phyloP scores from a whole-genome alignment of 1,140 invertebrate genomes.

The Paraescarpia echinospica region DNA sequence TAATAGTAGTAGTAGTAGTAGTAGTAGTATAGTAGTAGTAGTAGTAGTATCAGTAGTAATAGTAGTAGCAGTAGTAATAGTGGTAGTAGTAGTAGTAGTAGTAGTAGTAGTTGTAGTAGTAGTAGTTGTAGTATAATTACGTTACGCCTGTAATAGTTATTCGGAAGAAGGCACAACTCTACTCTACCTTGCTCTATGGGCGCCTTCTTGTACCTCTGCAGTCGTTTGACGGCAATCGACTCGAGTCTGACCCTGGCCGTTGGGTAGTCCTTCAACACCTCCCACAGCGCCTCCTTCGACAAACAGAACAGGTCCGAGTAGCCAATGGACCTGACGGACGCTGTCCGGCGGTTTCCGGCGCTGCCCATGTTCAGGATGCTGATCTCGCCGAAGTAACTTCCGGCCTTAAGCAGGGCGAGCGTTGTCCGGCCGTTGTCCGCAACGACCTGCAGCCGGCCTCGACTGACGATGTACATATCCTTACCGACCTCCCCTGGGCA shows the following conservation, averaged over 20 bases:
- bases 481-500: slow-evolving; percentile 90
- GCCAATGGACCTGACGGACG: slow-evolving; percentile 91
- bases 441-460: slow-evolving; percentile 92
- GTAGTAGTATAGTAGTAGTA: too few species aligned
- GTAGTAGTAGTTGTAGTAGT: too few species aligned
- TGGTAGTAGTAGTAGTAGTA: too few species aligned
- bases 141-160: too few species aligned
- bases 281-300: slow-evolving; percentile 99
- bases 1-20: too few species aligned
- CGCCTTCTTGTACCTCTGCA: slow-evolving; percentile 61
- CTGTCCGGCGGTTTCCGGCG: slow-evolving; percentile 95
- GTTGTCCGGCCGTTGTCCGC: slow-evolving; percentile 92
- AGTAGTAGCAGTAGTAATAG: too few species aligned
- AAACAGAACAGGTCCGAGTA: slow-evolving; percentile 98
- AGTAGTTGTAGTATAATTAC: too few species aligned
- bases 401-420: slow-evolving; percentile 82
- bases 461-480: slow-evolving; percentile 97
- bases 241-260: slow-evolving; percentile 93
- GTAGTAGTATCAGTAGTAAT: too few species aligned
- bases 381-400: slow-evolving; percentile 99
- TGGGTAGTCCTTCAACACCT: slow-evolving; percentile 97
- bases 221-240: slow-evolving; percentile 92
- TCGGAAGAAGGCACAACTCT: too few species aligned
- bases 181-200: slow-evolving; percentile 41
- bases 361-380: slow-evolving; percentile 99